phyloP scores from a whole-genome alignment of 2,113 vertebrate species.

The Microcebus jonahi region DNA sequence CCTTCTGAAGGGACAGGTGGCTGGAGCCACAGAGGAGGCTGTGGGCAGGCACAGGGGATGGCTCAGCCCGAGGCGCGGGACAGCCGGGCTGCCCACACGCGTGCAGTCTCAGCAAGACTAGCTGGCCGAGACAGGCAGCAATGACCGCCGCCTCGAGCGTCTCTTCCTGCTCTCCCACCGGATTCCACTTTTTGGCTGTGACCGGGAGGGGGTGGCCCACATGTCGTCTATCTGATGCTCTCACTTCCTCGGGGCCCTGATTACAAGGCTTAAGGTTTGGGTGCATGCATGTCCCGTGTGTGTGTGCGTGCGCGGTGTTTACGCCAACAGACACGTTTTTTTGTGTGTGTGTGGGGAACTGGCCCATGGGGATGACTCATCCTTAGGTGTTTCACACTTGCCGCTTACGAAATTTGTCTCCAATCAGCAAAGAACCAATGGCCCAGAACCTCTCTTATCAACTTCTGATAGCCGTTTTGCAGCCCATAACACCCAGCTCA shows the following conservation, averaged over 20 bases:
- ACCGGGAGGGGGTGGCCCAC: too few relatives aligned
- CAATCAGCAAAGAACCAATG: neutral
- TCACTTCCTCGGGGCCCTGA: neutral
- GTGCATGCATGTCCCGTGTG: neutral
- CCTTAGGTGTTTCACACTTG: neutral
- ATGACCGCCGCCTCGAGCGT: fast-evolving
- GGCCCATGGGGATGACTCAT: conserved; percentile 31
- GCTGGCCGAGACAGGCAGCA: fast-evolving
- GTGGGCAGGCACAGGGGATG: fast-evolving
- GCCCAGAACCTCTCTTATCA: conserved; percentile 61
- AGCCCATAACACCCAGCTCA: conserved; percentile 25
- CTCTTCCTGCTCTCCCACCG: neutral
- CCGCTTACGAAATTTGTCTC: conserved; percentile 6
- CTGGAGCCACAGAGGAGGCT: neutral
- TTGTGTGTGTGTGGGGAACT: neutral
- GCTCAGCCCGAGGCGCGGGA: neutral
- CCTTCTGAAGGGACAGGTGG: neutral
- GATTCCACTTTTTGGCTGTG: neutral
- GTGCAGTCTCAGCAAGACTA: fast-evolving
- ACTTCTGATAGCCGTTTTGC: conserved; percentile 32
- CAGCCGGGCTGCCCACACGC: neutral
- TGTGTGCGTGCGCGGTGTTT: neutral
- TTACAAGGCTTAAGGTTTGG: neutral
- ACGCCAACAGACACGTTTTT: fast-evolving
- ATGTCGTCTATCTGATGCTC: neutral